A percentile compares a stretch with the other conserved stretches of the same genome.
Evolutionary conservation across 2,113 vertebrate species (phyloP).

Genomic region (Mus pahari): DNA sequence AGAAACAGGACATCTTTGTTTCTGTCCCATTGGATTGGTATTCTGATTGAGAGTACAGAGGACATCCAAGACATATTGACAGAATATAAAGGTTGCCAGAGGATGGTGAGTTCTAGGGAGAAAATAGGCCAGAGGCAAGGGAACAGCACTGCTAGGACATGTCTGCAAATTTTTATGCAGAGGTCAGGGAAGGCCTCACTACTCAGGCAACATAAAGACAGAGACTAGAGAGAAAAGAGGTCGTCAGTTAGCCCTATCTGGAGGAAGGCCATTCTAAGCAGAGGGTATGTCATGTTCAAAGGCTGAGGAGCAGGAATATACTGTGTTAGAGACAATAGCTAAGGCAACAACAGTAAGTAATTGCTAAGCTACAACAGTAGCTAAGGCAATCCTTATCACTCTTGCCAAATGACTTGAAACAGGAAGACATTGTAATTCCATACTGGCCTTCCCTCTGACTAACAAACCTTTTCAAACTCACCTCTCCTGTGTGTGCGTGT

Average conservation of each 20-base stretch:
- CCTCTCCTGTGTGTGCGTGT: neutral
- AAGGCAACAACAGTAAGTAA: too few species aligned
- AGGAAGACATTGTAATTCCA: neutral
- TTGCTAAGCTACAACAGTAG: neutral
- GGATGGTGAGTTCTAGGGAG: neutral
- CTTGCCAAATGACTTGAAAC: conserved; percentile 1
- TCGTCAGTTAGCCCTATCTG: neutral
- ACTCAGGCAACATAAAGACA: neutral
- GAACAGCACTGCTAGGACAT: neutral
- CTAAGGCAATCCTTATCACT: neutral
- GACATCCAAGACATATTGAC: neutral
- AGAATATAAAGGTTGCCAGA: conserved; percentile 24
- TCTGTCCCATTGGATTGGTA: conserved; percentile 34
- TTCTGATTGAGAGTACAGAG: conserved; percentile 2
- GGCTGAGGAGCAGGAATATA: neutral
- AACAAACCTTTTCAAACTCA: neutral
- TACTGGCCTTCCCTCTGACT: neutral
- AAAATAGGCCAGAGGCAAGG: conserved; percentile 19
- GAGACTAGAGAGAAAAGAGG: neutral
- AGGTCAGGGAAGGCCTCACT: neutral
- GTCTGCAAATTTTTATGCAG: neutral
- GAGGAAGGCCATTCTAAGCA: neutral
- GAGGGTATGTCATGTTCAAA: neutral
- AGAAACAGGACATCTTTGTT: conserved; percentile 5
- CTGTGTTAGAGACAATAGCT: neutral